These are phyloP conservation scores for Hiodon alosoides DNA, from an alignment of 2,113 vertebrate species.

Conservation along the genomic window DNA sequence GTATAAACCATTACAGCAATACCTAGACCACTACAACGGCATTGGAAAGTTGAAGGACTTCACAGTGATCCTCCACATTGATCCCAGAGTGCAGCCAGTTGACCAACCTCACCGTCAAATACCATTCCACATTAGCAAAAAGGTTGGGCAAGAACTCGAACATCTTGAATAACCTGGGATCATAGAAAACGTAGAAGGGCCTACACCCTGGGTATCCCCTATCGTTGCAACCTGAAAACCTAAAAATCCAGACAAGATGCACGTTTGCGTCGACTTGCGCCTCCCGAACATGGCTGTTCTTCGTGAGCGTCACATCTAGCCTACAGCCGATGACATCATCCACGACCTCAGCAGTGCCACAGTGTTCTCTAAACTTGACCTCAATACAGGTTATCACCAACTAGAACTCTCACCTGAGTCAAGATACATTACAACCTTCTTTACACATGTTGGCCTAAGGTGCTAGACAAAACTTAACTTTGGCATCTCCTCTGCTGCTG, in stretches of 20 bases:
- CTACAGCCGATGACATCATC: constrained; percentile 29
- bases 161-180: not conserved
- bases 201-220: not conserved
- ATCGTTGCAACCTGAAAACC: not conserved
- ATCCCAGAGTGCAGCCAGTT: not conserved
- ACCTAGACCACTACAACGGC: no score
- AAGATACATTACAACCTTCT: constrained; percentile 35
- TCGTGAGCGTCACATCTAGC: constrained; percentile 29
- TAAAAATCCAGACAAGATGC: not conserved
- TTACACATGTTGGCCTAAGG: constrained; percentile 19
- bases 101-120: not conserved
- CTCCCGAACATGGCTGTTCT: constrained; percentile 18
- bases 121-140: not conserved
- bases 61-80: not conserved
- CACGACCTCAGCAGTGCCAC: no score
- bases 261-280: not conserved
- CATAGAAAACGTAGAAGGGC: not conserved
- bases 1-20: no score
- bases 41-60: not conserved
- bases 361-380: no score
- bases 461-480: constrained; percentile 29
- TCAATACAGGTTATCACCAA: constrained; percentile 30
- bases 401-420: constrained; percentile 29
- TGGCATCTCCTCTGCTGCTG: constrained; percentile 30
- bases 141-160: not conserved